These are phyloP conservation scores for Coendou prehensilis DNA, from an alignment of 2,797 vertebrate species.

Conservation along the genomic window DNA sequence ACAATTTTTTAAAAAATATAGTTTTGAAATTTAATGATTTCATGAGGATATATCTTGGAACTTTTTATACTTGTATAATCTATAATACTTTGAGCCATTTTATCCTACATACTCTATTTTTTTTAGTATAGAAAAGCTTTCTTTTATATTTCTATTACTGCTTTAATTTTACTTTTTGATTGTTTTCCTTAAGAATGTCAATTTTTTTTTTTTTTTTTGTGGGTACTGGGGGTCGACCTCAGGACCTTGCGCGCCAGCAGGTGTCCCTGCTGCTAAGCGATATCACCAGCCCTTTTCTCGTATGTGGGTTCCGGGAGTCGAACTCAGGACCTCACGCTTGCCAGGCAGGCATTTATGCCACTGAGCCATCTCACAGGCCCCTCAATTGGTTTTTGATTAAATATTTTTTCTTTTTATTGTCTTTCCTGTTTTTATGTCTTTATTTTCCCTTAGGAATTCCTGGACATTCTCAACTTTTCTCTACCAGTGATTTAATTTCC, in stretches of 20 bases:
- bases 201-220: not conserved
- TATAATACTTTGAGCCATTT: not conserved
- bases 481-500: not conserved
- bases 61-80: not conserved
- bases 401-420: not conserved
- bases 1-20: not conserved
- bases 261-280: too few species aligned
- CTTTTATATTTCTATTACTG: not conserved
- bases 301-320: too few species aligned
- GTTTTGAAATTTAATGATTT: not conserved
- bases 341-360: too few species aligned
- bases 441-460: not conserved
- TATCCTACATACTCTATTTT: not conserved
- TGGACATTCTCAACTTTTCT: not conserved
- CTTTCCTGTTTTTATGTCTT: not conserved
- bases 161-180: not conserved
- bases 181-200: not conserved
- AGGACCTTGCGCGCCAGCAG: too few species aligned
- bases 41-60: not conserved
- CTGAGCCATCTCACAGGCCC: too few species aligned
- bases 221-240: too few species aligned
- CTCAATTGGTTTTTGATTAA: not conserved
- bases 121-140: not conserved
- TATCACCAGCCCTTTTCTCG: too few species aligned
- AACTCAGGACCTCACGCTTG: too few species aligned